phyloP scores from a whole-genome alignment of 2,888 invertebrate genomes.

The Acanthopleura granulata region DNA sequence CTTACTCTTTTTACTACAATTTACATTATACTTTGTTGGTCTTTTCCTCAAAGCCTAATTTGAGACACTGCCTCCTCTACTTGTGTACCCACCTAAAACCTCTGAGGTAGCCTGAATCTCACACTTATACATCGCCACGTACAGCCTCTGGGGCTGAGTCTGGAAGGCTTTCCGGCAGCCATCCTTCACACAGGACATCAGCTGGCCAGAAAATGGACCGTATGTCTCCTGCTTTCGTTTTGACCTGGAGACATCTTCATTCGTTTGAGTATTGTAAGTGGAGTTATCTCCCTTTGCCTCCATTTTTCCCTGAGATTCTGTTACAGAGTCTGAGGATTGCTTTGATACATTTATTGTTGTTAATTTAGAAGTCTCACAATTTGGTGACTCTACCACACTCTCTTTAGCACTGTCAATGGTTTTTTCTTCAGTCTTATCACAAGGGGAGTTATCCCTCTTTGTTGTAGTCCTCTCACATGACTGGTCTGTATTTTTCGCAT shows the following conservation, averaged over 20 bases:
- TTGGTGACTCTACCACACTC: neutral
- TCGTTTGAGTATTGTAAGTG: constrained; percentile 18
- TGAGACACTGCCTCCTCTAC: no score
- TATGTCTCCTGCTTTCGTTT: constrained; percentile 26
- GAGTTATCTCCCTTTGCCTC: constrained; percentile 19
- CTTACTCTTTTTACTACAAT: no score
- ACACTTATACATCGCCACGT: constrained; percentile 94
- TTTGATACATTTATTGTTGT: no score
- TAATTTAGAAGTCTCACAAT: neutral
- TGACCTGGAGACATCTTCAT: constrained; percentile 12
- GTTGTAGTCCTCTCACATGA: neutral
- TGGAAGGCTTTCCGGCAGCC: constrained; percentile 90
- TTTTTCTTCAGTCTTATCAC: neutral
- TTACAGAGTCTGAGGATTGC: neutral
- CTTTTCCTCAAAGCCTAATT: no score
- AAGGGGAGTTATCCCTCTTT: neutral
- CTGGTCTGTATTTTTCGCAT: neutral
- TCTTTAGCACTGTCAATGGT: neutral
- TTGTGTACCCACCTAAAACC: constrained; percentile 80
- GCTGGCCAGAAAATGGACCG: constrained; percentile 79
- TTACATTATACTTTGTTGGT: no score
- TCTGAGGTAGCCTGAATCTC: constrained; percentile 88
- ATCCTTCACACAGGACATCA: constrained; percentile 91
- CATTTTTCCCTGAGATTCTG: neutral
- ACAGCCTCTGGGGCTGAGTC: constrained; percentile 88